A percentile compares a stretch with the other conserved stretches of the same genome.
Conservation (phyloP, 2,888 invertebrate genomes). For the Amblyjoppa proteus region DNA sequence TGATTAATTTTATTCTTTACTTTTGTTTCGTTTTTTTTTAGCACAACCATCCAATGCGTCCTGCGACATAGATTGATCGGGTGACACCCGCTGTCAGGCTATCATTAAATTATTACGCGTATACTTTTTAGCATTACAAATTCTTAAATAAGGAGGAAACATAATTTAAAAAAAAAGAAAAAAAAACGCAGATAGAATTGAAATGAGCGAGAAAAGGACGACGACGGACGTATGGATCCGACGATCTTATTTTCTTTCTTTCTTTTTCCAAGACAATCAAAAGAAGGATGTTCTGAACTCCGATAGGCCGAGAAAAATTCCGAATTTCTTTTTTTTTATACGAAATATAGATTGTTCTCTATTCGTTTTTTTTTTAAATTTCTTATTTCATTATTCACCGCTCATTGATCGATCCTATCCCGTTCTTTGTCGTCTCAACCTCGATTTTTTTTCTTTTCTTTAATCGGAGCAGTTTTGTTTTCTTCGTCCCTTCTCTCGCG, state of each 20-base stretch:
- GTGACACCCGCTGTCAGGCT: conserved; percentile 46
- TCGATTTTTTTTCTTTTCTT: conserved; percentile 38
- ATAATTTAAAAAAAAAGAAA: conserved; percentile 60
- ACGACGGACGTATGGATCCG: background rate
- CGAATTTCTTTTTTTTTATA: background rate
- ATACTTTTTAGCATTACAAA: conserved; percentile 76
- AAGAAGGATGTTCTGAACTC: background rate
- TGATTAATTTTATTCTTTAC: conserved; percentile 32
- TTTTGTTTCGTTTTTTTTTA: conserved; percentile 31
- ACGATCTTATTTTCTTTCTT: background rate
- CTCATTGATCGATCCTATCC: conserved; percentile 5
- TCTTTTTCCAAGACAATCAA: background rate
- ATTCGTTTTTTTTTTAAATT: background rate
- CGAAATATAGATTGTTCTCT: background rate
- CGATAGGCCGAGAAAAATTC: conserved; percentile 42
- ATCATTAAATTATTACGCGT: conserved; percentile 80
- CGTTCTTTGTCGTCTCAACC: conserved; percentile 13
- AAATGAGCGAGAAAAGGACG: conserved; percentile 45
- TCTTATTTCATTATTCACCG: background rate
- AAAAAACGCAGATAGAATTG: conserved; percentile 65
- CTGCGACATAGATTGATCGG: conserved; percentile 63
- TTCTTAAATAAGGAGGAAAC: conserved; percentile 70
- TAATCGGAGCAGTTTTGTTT: conserved; percentile 4
- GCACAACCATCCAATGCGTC: conserved; percentile 67
- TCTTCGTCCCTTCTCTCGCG: conserved; percentile 13